Conservation (phyloP, 2,888 invertebrate genomes). For the Plebejus melissa region DNA sequence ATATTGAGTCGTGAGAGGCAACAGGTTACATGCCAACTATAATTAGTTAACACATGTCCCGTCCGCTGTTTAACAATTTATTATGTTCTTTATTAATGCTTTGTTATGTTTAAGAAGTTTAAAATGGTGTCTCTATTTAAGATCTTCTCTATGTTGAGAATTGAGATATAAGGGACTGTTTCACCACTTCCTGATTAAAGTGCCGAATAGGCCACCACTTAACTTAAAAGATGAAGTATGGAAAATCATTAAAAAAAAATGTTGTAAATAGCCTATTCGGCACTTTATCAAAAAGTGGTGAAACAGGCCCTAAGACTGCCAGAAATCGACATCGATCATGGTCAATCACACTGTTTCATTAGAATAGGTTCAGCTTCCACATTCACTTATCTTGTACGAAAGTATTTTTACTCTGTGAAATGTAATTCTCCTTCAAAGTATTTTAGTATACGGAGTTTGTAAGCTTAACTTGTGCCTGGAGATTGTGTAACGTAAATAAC, state of each 20-base stretch:
- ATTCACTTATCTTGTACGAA: too few species aligned
- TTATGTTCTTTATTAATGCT: slow-evolving; percentile 9
- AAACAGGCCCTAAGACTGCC: too few species aligned
- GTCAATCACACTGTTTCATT: too few species aligned
- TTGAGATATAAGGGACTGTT: background rate
- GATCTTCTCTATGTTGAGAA: background rate
- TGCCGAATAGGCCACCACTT: too few species aligned
- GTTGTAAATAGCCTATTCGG: too few species aligned
- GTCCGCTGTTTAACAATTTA: slow-evolving; percentile 8
- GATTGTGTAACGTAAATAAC: background rate
- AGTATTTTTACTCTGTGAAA: too few species aligned
- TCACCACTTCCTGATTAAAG: too few species aligned
- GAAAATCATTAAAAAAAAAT: too few species aligned
- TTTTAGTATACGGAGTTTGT: background rate
- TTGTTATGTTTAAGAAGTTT: background rate
- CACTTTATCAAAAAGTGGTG: too few species aligned
- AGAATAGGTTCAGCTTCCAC: too few species aligned
- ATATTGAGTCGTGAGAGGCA: slow-evolving; percentile 22
- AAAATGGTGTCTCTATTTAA: background rate
- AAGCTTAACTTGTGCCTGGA: background rate
- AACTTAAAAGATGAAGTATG: too few species aligned
- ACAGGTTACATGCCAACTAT: slow-evolving; percentile 24
- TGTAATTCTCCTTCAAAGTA: background rate
- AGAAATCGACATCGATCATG: too few species aligned
- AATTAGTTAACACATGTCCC: slow-evolving; percentile 27